Conservation (phyloP, 2,797 vertebrate species). For the Borostomias antarcticus region DNA sequence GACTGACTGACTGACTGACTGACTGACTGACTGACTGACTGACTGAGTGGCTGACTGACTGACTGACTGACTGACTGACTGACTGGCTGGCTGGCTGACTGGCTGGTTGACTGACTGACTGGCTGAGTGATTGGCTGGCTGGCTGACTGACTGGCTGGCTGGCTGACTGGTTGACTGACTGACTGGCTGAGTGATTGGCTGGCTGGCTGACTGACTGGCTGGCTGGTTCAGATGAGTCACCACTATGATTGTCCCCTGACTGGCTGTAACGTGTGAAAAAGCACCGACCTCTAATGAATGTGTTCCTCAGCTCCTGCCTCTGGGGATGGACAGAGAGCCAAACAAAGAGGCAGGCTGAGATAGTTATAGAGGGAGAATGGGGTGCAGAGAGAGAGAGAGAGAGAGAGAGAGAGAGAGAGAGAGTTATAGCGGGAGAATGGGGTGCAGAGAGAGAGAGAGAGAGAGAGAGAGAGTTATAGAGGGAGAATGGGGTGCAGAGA, state of each 20-base stretch:
- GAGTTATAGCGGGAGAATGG: background rate
- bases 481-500: too few relatives aligned
- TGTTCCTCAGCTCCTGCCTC: background rate
- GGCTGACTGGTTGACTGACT: background rate
- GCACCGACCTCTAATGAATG: constrained; percentile 4
- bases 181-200: background rate
- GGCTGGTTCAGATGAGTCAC: constrained; percentile 1
- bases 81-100: too few relatives aligned
- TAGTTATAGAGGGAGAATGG: background rate
- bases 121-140: too few relatives aligned
- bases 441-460: too few relatives aligned
- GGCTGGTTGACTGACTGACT: too few relatives aligned
- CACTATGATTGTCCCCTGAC: background rate
- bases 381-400: too few relatives aligned
- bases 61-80: too few relatives aligned
- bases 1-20: too few relatives aligned
- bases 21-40: too few relatives aligned
- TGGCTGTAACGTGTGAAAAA: background rate
- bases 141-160: background rate
- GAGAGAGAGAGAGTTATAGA: too few relatives aligned
- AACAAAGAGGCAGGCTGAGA: background rate
- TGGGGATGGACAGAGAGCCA: background rate
- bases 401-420: background rate
- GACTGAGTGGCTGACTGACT: too few relatives aligned
- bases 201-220: background rate